Conservation (phyloP, 2,797 vertebrate species). For the Nyctibius grandis region DNA sequence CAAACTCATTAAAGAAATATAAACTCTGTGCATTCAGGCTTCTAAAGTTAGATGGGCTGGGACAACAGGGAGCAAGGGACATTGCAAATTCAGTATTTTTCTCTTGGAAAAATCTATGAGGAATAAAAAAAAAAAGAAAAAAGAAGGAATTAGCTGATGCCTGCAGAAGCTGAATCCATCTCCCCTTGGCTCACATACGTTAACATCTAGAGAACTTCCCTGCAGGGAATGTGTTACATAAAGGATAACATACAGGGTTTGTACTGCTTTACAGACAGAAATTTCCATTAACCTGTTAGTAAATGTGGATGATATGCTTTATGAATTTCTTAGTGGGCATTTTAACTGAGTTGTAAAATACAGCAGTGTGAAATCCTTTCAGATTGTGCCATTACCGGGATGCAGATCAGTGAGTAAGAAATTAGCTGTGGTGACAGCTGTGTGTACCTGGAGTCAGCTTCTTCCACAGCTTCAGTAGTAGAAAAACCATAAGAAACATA, state of each 20-base stretch:
- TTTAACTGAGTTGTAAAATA: not conserved
- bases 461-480: not conserved
- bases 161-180: not conserved
- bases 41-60: not conserved
- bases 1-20: not conserved
- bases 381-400: not conserved
- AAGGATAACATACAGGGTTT: not conserved
- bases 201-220: not conserved
- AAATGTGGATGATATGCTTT: not conserved
- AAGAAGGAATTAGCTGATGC: not conserved
- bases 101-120: not conserved
- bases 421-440: not conserved
- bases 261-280: not conserved
- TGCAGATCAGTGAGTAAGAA: not conserved
- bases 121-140: not conserved
- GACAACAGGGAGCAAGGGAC: not conserved
- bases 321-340: not conserved
- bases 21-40: not conserved
- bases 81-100: not conserved
- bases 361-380: not conserved
- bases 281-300: not conserved
- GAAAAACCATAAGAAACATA: not conserved
- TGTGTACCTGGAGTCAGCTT: not conserved
- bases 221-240: not conserved
- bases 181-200: not conserved